Evolutionary conservation across 2,888 invertebrate species (phyloP).

Genomic region (Cistogaster globosa): DNA sequence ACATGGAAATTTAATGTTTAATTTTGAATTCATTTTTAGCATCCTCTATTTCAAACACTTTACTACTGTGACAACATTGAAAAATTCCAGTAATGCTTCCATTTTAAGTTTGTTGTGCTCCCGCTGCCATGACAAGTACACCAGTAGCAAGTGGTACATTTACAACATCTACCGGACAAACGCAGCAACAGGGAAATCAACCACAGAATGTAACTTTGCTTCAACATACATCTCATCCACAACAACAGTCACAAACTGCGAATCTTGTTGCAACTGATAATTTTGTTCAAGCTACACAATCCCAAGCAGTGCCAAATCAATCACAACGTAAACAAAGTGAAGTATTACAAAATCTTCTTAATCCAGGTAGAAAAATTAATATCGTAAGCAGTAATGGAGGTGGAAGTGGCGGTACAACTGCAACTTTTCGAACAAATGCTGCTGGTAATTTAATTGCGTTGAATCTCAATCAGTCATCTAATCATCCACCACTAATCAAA

Average conservation of each 20-base stretch:
- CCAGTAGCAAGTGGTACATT: conserved; percentile 84
- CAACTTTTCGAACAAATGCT: conserved; percentile 79
- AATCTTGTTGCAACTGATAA: conserved; percentile 75
- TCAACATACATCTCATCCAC: conserved; percentile 76
- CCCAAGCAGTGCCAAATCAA: conserved; percentile 73
- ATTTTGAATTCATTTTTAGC: conserved; percentile 30
- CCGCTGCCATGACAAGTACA: conserved; percentile 88
- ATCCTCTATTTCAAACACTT: conserved; percentile 62
- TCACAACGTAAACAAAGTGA: conserved; percentile 80
- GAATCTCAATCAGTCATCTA: conserved; percentile 75
- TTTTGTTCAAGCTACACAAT: conserved; percentile 77
- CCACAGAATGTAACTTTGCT: conserved; percentile 77
- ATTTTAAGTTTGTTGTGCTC: conserved; percentile 90
- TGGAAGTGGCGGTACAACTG: conserved; percentile 73
- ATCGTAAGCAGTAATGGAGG: conserved; percentile 76
- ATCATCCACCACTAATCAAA: conserved; percentile 74
- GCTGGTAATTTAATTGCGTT: conserved; percentile 81
- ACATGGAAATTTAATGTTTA: neutral
- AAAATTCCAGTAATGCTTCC: conserved; percentile 85
- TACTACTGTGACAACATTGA: conserved; percentile 71
- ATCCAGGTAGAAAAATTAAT: conserved; percentile 81
- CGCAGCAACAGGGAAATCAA: conserved; percentile 74
- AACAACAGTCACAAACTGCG: conserved; percentile 76
- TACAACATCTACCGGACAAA: conserved; percentile 77
- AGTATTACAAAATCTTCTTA: conserved; percentile 81